These are phyloP conservation scores for Galemys pyrenaicus DNA, from an alignment of 2,113 vertebrate genomes.

Conservation along the genomic window DNA sequence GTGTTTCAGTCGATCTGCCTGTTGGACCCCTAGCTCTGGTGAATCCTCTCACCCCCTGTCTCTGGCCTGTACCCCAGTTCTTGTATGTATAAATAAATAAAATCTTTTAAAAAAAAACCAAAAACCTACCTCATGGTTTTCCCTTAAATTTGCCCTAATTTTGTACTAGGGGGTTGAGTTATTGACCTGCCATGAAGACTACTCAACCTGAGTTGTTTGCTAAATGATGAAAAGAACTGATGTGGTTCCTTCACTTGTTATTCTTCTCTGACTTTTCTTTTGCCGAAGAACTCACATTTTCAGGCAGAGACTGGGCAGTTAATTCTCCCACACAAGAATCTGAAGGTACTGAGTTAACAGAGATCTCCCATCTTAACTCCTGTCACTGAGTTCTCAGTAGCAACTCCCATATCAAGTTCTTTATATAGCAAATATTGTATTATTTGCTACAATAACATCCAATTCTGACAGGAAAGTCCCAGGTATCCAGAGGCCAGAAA, in stretches of 20 bases:
- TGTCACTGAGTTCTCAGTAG: not conserved
- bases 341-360: not conserved
- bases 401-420: not conserved
- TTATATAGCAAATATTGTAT: not conserved
- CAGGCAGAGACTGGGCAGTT: not conserved
- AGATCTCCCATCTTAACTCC: not conserved
- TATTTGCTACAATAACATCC: not conserved
- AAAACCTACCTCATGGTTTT: not conserved
- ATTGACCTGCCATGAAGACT: not conserved
- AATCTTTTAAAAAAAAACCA: too few species aligned
- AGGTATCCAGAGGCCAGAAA: not conserved
- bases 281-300: not conserved
- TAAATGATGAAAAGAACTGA: not conserved
- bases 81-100: too few species aligned
- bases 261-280: not conserved
- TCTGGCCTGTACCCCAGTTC: too few species aligned
- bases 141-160: not conserved
- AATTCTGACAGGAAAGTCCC: not conserved
- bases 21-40: too few species aligned
- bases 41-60: too few species aligned
- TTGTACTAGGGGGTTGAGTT: not conserved
- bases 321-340: not conserved
- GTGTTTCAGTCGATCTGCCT: too few species aligned
- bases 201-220: not conserved
- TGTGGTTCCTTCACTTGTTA: not conserved